phyloP scores from a whole-genome alignment of 2,888 invertebrate species.

The Drosophila recens region DNA sequence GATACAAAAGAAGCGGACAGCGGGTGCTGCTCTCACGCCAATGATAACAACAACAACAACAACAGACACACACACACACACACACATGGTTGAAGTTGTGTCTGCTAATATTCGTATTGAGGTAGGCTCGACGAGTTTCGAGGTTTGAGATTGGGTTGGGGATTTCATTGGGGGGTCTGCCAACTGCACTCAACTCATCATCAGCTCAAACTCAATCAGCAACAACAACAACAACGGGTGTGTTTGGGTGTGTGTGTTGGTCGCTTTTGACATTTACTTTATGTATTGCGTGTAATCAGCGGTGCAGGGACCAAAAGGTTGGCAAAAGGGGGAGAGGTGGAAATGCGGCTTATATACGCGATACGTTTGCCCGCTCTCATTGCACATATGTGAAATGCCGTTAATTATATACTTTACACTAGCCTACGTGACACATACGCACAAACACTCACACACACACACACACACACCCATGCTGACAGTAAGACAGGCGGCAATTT shows the following conservation, averaged over 20 bases:
- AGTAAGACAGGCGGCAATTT: conserved; percentile 69
- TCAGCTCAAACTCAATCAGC: conserved; percentile 76
- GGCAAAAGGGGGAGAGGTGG: conserved; percentile 19
- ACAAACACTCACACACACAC: conserved; percentile 24
- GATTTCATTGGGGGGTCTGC: conserved; percentile 59
- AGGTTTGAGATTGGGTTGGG: background rate
- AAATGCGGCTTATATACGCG: conserved; percentile 64
- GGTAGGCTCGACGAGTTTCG: conserved; percentile 51
- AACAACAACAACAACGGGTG: conserved; percentile 39
- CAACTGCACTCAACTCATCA: conserved; percentile 75
- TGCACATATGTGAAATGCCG: conserved; percentile 65
- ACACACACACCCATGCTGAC: conserved; percentile 39
- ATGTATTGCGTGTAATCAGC: conserved; percentile 75
- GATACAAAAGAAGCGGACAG: conserved; percentile 71
- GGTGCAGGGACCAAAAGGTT: background rate
- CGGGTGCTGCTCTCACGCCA: conserved; percentile 46
- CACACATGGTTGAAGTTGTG: conserved; percentile 9
- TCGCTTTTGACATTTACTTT: conserved; percentile 81
- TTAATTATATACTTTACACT: conserved; percentile 78
- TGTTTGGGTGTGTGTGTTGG: conserved; percentile 52
- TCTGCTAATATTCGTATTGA: conserved; percentile 58
- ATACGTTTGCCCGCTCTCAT: conserved; percentile 40
- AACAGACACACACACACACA: conserved; percentile 37
- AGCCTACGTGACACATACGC: conserved; percentile 58
- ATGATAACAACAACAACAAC: conserved; percentile 17